Evolutionary conservation across 2,888 invertebrate genomes (phyloP), one percentile per base, ranked within the genome.

Genomic region (Drosophila melanosoma): DNA sequence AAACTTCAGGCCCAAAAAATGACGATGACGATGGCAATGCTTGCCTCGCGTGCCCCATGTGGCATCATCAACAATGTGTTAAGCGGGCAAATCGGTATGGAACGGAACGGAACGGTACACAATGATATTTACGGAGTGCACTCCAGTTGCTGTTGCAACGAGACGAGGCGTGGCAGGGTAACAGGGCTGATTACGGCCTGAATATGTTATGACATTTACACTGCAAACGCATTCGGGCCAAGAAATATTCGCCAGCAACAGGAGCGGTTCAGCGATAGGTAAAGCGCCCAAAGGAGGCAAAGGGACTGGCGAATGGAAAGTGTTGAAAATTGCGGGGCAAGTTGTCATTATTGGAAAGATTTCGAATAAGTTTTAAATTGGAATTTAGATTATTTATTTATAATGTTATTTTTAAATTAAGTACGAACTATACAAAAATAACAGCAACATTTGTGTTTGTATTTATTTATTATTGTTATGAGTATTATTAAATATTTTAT

Each of bases 201-300:
- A 91, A 90, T 76, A 78, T 81, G 83, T 90, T 87, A 87, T 87
- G 87, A 87, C 87, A 87, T 87, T 87, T 90, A 84, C 82, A 89
- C 76, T 66, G 76, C 74, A 69, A 64, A 45, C 60, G 74, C 81
- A 74, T 79, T 81, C 76, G 54, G 53, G 45, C 73, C 63, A 71
- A 72, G 59, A 74, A 59, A 56, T 38, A 52, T 7, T 26, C 42
- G 5, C 26, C 26, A 20, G 40, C 26, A 36, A 29, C 69, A 81
- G 82, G 82, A 72, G 76, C 89, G 87, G 74, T 56, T 79, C 36
- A 45, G 11, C 15, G 2, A 7, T 15, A 4, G 8, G 17, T 1
- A 0, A 2, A 11, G 36, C 57, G 74, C 66, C 65, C 45, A 32
- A 59, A 6, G 6, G 1, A 11, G 11, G 11, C 15, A 15, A 15